phyloP scores from a whole-genome alignment of 2,797 vertebrate genomes.

The Silurus lanzhouensis region DNA sequence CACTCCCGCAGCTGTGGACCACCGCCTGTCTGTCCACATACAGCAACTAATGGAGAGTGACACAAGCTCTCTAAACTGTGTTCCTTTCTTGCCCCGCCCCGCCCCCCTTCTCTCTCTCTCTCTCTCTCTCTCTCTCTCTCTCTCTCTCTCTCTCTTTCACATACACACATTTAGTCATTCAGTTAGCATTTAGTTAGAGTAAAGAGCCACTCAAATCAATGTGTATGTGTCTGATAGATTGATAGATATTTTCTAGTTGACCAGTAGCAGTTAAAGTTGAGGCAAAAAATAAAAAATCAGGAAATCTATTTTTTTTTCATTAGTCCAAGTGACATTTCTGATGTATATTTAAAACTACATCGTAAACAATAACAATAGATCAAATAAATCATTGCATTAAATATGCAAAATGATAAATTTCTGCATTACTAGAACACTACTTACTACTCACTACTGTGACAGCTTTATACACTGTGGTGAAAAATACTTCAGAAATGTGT shows the following conservation, averaged over 20 bases:
- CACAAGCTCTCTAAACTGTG: slow-evolving; percentile 34
- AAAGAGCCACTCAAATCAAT: not conserved
- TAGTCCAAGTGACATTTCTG: not conserved
- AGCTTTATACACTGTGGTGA: not conserved
- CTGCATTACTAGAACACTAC: not conserved
- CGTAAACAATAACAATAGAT: not conserved
- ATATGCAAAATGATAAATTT: not conserved
- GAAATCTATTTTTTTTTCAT: not conserved
- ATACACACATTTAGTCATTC: slow-evolving; percentile 7
- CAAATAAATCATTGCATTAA: not conserved
- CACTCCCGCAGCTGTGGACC: slow-evolving; percentile 47
- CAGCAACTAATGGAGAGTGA: slow-evolving; percentile 52
- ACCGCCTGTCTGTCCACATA: slow-evolving; percentile 47
- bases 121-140: too few relatives aligned
- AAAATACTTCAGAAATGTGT: not conserved
- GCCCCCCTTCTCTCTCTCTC: not conserved
- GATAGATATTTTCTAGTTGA: not conserved
- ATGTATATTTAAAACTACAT: not conserved
- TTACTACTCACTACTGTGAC: not conserved
- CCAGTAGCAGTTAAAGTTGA: not conserved
- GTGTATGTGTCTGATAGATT: not conserved
- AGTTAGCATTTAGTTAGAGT: slow-evolving; percentile 20
- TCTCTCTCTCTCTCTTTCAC: not conserved
- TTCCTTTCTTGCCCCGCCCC: not conserved
- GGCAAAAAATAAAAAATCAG: not conserved